These are phyloP conservation scores for Zaprionus nigranus DNA, from an alignment of 1,140 invertebrate genomes.

Conservation along the genomic window DNA sequence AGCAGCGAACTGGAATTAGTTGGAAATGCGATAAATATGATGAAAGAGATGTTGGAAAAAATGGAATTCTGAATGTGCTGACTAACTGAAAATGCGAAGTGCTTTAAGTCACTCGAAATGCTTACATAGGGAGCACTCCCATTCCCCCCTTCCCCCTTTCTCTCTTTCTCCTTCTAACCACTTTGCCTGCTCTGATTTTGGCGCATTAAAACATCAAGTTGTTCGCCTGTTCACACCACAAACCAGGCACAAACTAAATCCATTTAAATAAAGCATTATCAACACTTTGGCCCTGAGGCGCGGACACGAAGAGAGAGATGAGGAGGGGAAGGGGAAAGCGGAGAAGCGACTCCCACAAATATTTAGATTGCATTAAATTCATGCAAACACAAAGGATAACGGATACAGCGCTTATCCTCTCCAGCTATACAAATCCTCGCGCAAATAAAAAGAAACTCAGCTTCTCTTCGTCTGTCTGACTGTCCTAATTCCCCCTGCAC, in stretches of 20 bases:
- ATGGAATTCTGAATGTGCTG: not conserved
- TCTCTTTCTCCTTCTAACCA: not conserved
- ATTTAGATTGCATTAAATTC: slow-evolving; percentile 83
- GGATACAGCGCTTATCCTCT: slow-evolving; percentile 77
- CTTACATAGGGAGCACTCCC: not conserved
- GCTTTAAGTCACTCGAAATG: not conserved
- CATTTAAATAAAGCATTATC: slow-evolving; percentile 65
- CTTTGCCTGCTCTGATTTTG: slow-evolving; percentile 26
- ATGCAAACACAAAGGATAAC: slow-evolving; percentile 81
- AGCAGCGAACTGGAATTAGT: not conserved
- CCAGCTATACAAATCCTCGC: slow-evolving; percentile 75
- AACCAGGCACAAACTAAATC: slow-evolving; percentile 63
- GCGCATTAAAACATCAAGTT: slow-evolving; percentile 44
- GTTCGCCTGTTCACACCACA: slow-evolving; percentile 40
- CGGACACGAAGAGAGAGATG: slow-evolving; percentile 21
- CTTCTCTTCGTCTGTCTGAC: not conserved
- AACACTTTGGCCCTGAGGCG: slow-evolving; percentile 31
- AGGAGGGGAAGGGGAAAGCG: not conserved
- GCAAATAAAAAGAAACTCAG: slow-evolving; percentile 65
- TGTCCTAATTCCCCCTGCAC: not conserved
- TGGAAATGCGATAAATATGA: not conserved
- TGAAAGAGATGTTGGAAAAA: not conserved
- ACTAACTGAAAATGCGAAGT: not conserved
- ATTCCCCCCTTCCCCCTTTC: not conserved
- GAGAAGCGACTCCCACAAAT: slow-evolving; percentile 61